phyloP scores from a whole-genome alignment of 2,888 invertebrate species.

The Diaphora mendica region DNA sequence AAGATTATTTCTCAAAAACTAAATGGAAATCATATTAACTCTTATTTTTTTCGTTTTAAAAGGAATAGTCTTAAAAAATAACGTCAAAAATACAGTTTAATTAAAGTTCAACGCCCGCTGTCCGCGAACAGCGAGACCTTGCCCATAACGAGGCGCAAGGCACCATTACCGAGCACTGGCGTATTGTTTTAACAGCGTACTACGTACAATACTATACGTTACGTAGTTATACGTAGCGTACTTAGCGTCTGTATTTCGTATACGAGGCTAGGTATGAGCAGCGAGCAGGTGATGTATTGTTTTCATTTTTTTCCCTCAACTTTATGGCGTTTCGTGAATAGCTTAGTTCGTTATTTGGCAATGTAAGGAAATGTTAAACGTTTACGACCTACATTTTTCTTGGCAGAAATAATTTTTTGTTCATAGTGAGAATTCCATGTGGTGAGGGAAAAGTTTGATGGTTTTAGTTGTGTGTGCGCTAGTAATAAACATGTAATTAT shows the following conservation, averaged over 20 bases:
- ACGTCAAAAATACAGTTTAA: slow-evolving; percentile 27
- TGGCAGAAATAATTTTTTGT: background rate
- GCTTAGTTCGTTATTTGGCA: slow-evolving; percentile 14
- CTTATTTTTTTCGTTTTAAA: too few relatives aligned
- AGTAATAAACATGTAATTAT: background rate
- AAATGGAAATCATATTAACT: too few relatives aligned
- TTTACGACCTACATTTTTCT: slow-evolving; percentile 4
- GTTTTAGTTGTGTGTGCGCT: background rate
- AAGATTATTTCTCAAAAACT: too few relatives aligned
- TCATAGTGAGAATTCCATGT: background rate
- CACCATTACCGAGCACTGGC: slow-evolving; percentile 43
- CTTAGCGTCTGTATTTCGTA: slow-evolving; percentile 31
- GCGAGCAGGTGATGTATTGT: slow-evolving; percentile 23
- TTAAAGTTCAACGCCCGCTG: slow-evolving; percentile 30
- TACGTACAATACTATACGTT: slow-evolving; percentile 23
- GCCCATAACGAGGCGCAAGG: slow-evolving; percentile 42
- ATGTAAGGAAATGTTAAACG: background rate
- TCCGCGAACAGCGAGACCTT: slow-evolving; percentile 21
- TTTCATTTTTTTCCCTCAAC: slow-evolving; percentile 21
- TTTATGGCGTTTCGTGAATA: slow-evolving; percentile 20
- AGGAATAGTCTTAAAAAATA: too few relatives aligned
- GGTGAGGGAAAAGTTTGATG: background rate
- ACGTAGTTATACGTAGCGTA: slow-evolving; percentile 28
- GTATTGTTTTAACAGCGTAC: slow-evolving; percentile 46
- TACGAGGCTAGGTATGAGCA: slow-evolving; percentile 30